Evolutionary conservation across 2,113 vertebrate genomes (phyloP).

Genomic region (Baryphthengus martii): DNA sequence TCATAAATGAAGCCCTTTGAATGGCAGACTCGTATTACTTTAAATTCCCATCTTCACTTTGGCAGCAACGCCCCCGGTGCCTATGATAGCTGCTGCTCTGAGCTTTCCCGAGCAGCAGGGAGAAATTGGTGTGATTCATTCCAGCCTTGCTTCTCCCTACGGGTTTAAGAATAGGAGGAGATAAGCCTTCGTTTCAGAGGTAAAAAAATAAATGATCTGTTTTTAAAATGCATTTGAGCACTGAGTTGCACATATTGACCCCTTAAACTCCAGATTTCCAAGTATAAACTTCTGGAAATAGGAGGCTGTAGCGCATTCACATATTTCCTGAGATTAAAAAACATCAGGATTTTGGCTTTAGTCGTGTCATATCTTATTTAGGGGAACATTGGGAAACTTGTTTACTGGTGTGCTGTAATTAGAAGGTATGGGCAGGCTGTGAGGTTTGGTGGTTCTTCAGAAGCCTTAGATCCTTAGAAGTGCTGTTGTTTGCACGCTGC

Average conservation of each 20-base stretch:
- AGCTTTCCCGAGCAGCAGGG: not conserved
- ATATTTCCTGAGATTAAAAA: not conserved
- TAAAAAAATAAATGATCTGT: not conserved
- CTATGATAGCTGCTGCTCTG: not conserved
- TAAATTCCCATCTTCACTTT: not conserved
- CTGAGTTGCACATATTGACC: not conserved
- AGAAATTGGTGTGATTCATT: not conserved
- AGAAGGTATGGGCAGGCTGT: not conserved
- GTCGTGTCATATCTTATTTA: not conserved
- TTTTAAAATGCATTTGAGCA: not conserved
- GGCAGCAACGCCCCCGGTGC: not conserved
- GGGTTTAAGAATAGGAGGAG: not conserved
- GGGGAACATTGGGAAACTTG: not conserved
- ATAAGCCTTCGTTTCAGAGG: not conserved
- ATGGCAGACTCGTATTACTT: not conserved
- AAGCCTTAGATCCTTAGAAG: not conserved
- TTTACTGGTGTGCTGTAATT: not conserved
- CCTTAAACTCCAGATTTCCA: not conserved
- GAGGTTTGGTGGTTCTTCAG: not conserved
- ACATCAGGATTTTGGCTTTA: not conserved
- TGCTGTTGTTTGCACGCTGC: not conserved
- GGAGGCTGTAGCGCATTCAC: rapidly evolving
- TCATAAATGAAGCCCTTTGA: not conserved
- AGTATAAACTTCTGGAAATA: not conserved
- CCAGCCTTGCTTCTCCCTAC: not conserved